Evolutionary conservation across 2,888 invertebrate species (phyloP), one percentile per base, ranked within the genome.

Genomic region (Luperina nickerlii): DNA sequence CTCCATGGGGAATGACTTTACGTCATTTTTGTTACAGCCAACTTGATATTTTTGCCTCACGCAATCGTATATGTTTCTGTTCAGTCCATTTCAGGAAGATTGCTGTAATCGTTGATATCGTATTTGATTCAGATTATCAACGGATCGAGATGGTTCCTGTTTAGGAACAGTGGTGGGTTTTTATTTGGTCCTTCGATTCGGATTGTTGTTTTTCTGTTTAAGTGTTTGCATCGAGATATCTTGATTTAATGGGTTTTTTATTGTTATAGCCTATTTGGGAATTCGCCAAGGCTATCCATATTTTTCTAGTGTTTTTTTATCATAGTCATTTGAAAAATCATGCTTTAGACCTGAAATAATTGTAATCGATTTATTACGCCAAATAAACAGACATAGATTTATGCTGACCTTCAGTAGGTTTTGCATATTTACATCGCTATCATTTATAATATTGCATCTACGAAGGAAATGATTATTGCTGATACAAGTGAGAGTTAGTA

Each of bases 21-120:
- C 89, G 91, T 91, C 87, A 91, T 92, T 90, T 91, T 92, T 90
- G 90, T 87, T 87, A 78, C 77, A 81, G 75, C 76, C 54, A 75
- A 60, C 83, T 71, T 74, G 76, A 83, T 80, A 88, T 83, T 86
- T 88, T 83, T 86, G 88, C 82, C 54, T 75, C 76, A 76, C 76
- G 81, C 83, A 78, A 77, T 82, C 70, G 68, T 79, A 82, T 80
- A 82, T 79, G 57, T 72, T 75, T 77, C 48, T 80, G 18, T 75
- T 77, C 48, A 79, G 18, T 42, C 81, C 87, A 83, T 87, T 81
- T 81, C 74, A 54, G 78, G 79, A 74, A 63, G 54, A 83, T 75
- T 78, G 66, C 69, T 76, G 63, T 60, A 74, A 82, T 84, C 48
- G 60, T 75, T 81, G 65, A 70, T 80, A 76, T 74, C 74, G 38